phyloP scores from a whole-genome alignment of 2,113 vertebrate species.

The Dasypus novemcinctus region DNA sequence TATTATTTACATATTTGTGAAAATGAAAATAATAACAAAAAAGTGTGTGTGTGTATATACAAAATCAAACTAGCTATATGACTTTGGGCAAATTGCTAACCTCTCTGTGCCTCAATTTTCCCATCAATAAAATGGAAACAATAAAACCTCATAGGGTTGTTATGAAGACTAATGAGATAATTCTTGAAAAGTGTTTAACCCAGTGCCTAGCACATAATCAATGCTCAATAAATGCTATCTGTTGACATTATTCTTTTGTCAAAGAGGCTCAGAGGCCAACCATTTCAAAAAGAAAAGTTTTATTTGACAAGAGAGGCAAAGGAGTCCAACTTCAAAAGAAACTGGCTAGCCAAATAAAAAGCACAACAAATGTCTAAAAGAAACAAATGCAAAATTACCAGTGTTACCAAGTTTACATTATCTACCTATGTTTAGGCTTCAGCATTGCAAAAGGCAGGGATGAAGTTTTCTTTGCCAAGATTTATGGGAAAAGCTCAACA shows the following conservation, averaged over 20 bases:
- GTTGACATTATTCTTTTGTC: neutral
- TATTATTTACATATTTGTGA: neutral
- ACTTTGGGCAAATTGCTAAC: neutral
- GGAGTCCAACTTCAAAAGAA: neutral
- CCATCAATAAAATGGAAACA: neutral
- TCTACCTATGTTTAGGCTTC: neutral
- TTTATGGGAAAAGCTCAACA: neutral
- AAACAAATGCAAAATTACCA: neutral
- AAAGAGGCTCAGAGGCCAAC: neutral
- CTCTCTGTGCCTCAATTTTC: neutral
- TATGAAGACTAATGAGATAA: neutral
- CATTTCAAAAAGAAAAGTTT: neutral
- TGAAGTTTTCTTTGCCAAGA: neutral
- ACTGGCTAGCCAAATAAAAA: neutral
- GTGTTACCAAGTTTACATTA: neutral
- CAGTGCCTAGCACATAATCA: neutral
- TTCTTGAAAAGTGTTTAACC: neutral
- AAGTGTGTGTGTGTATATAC: neutral
- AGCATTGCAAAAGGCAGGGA: neutral
- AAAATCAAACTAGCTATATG: neutral
- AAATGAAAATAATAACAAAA: neutral
- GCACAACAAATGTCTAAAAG: neutral
- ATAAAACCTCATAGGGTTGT: neutral
- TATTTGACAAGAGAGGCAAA: slow-evolving; percentile 20
- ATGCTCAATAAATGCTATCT: neutral